Percentiles rank a stretch among this genome's conserved stretches.
Conservation (phyloP, 2,888 invertebrate species). For the Brachyopa scutellaris region DNA sequence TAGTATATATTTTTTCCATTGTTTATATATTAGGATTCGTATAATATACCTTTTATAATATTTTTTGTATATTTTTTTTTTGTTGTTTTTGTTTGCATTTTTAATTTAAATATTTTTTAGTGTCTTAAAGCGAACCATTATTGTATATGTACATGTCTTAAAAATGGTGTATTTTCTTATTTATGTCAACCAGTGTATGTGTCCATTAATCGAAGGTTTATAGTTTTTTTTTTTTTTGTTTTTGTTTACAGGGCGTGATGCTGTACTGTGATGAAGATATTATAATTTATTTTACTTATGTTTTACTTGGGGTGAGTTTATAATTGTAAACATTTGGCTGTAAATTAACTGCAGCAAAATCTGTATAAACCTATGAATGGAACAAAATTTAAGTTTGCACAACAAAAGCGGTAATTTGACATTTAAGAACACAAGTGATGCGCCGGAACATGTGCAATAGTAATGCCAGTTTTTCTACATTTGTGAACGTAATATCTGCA, state of each 20-base stretch:
- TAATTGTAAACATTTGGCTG: too few species aligned
- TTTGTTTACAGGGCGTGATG: constrained; percentile 2
- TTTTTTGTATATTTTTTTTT: constrained; percentile 38
- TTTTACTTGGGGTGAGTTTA: too few species aligned
- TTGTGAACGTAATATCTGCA: too few species aligned
- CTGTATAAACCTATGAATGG: too few species aligned
- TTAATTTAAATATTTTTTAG: constrained; percentile 19
- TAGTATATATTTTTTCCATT: constrained; percentile 18
- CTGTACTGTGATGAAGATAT: constrained; percentile 34
- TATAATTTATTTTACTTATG: too few species aligned
- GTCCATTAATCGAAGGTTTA: constrained; percentile 6
- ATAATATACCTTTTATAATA: constrained; percentile 30
- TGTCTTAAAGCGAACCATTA: constrained; percentile 62
- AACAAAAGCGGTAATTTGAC: too few species aligned
- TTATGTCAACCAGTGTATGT: background rate
- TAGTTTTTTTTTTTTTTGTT: background rate
- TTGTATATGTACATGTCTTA: constrained; percentile 59
- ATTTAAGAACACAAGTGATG: too few species aligned
- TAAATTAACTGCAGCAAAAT: too few species aligned
- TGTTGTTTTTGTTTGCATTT: constrained; percentile 5
- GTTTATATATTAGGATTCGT: constrained; percentile 55
- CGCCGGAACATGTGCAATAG: too few species aligned
- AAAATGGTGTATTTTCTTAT: constrained; percentile 36
- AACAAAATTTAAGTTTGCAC: too few species aligned
- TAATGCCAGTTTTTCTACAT: too few species aligned